phyloP scores from a whole-genome alignment of 2,888 invertebrate species.

The Gastrophysa polygoni region DNA sequence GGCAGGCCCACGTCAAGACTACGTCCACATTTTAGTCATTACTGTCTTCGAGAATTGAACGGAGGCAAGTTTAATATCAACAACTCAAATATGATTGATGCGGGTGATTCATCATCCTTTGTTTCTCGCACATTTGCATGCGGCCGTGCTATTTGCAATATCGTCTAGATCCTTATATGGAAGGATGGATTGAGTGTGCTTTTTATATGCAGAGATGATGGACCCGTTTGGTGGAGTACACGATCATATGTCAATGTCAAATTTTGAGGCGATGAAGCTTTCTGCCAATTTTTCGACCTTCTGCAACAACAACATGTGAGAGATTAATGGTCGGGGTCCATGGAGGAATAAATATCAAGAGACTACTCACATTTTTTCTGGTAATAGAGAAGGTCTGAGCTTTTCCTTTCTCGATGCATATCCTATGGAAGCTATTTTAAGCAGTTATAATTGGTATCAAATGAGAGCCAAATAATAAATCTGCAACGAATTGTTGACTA shows the following conservation, averaged over 20 bases:
- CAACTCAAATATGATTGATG: conserved; percentile 58
- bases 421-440: too few species aligned
- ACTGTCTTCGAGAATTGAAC: conserved; percentile 24
- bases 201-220: conserved; percentile 3
- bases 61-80: conserved; percentile 28
- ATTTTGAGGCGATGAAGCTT: background rate
- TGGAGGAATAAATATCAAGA: too few species aligned
- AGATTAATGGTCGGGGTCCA: too few species aligned
- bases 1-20: conserved; percentile 19
- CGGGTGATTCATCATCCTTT: conserved; percentile 56
- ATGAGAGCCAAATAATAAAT: too few species aligned
- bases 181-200: conserved; percentile 1
- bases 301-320: too few species aligned
- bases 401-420: too few species aligned
- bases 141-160: conserved; percentile 12
- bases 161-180: background rate
- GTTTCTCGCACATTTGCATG: conserved; percentile 25
- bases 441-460: too few species aligned
- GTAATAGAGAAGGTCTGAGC: too few species aligned
- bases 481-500: too few species aligned
- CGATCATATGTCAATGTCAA: background rate
- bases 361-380: too few species aligned
- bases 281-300: too few species aligned
- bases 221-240: background rate
- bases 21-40: conserved; percentile 20